Conservation (phyloP, 2,113 vertebrate species). For the Caracal caracal region DNA sequence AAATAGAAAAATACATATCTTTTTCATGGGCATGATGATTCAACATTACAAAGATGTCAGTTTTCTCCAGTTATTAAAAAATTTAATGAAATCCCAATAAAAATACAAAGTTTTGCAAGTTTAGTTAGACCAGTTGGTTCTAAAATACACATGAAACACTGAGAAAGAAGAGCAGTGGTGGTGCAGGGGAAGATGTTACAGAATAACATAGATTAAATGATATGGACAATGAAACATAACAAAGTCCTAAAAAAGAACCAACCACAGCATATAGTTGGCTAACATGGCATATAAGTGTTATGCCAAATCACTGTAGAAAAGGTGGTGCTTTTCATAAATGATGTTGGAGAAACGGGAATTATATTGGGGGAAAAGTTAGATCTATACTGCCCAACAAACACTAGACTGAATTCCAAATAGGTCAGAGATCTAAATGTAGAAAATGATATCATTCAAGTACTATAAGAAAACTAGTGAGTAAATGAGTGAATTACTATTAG, state of each 20-base stretch:
- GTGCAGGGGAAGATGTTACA: neutral
- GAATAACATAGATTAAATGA: neutral
- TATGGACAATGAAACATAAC: neutral
- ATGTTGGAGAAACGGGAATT: neutral
- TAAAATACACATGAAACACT: neutral
- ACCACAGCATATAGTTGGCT: neutral
- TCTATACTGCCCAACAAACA: neutral
- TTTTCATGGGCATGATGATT: neutral
- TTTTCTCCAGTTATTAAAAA: neutral
- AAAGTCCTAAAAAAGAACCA: neutral
- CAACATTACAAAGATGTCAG: neutral
- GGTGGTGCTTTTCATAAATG: neutral
- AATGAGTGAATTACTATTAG: neutral
- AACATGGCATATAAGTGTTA: neutral
- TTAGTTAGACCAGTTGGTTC: neutral
- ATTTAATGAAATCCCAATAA: neutral
- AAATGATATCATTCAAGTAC: neutral
- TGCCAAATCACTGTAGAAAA: neutral
- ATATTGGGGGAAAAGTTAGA: neutral
- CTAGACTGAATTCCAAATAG: neutral
- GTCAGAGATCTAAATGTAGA: neutral
- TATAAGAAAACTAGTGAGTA: neutral
- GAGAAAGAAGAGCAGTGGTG: neutral
- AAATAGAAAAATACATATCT: neutral
- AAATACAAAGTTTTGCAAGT: neutral